phyloP scores from a whole-genome alignment of 2,113 vertebrate genomes.

The Cynocephalus volans region DNA sequence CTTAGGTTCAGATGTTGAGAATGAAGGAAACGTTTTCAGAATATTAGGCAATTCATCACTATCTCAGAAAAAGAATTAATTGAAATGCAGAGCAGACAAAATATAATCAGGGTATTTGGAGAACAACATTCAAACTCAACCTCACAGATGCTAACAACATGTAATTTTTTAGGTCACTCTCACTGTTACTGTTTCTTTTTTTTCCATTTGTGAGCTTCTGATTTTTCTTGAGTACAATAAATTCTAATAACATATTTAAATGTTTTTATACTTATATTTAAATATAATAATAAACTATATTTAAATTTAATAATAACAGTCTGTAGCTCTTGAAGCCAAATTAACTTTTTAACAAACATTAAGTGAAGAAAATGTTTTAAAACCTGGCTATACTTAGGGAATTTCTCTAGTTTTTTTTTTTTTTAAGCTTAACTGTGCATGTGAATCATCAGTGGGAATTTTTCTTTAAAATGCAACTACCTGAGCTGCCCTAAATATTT shows the following conservation, averaged over 20 bases:
- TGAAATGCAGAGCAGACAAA: constrained; percentile 44
- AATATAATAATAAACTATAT: background rate
- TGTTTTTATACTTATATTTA: too few species aligned
- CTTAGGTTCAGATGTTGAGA: constrained; percentile 3
- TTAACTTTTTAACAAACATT: background rate
- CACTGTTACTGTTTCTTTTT: background rate
- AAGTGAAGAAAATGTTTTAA: background rate
- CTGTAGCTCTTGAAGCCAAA: background rate
- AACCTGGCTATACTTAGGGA: background rate
- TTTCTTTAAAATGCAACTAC: background rate
- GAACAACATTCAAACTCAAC: background rate
- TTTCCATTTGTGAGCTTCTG: background rate
- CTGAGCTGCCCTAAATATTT: background rate
- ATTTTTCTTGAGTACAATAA: background rate
- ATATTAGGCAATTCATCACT: background rate
- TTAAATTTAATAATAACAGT: background rate
- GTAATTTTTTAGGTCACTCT: background rate
- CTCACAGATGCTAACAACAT: background rate
- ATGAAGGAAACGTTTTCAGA: background rate
- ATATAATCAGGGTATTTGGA: background rate
- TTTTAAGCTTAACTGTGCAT: background rate
- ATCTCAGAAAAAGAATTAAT: background rate
- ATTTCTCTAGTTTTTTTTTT: background rate
- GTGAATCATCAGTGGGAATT: background rate
- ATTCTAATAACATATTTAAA: too few species aligned